Base-by-base conservation (phyloP, 2,113 vertebrate genomes). In the Pterocles burchelli region DNA sequence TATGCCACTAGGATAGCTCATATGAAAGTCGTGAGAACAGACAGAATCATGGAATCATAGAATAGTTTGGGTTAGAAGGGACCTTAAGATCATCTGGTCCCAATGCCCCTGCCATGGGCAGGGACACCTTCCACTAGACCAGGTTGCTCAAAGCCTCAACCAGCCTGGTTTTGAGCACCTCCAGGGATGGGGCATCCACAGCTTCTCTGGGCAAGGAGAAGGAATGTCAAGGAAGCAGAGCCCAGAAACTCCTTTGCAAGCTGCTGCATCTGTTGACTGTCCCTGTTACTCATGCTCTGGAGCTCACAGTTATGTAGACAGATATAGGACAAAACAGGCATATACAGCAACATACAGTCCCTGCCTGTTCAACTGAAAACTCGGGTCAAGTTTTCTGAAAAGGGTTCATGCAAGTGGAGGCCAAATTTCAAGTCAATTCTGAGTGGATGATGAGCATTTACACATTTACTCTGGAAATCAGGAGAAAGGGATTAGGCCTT, bases 381-480 rank as follows among this genome's bases (percentile, higher is more conserved):
- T 59, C 28, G 66, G 43, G 11, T 49, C 48, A 79, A 26, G 17
- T 57, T 66, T 62, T 46, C 65, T 74, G 41, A 57, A 83, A 52
- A 65, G 12, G 3, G 15, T 38, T 11, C 2, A 1, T 43, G 24
- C 10, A 59, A 73, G 20, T 2, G 0, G 19, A 72, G 29, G 19
- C 6, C 26, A 61, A 21, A 45, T 65, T 89, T 86, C 38, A 76
- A 65, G 34, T 55, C 38, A 78, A 80, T 84, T 74, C 61, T 71
- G 36, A 55, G 13, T 88, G 61, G 51, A 72, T 75, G 66, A 57
- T 68, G 26, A 82, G 14, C 26, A 75, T 4, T 77, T 75, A n/a
- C 59, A 38, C 7, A 45, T 68, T 83, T 76, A 43, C 2, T 1
- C 13, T n/a, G 76, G 51, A 93, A 86, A 85, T 66, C 33, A 63